Percentiles rank a stretch among this genome's conserved stretches.
Evolutionary conservation across 2,113 vertebrate species (phyloP).

Genomic region (Alexandromys fortis): DNA sequence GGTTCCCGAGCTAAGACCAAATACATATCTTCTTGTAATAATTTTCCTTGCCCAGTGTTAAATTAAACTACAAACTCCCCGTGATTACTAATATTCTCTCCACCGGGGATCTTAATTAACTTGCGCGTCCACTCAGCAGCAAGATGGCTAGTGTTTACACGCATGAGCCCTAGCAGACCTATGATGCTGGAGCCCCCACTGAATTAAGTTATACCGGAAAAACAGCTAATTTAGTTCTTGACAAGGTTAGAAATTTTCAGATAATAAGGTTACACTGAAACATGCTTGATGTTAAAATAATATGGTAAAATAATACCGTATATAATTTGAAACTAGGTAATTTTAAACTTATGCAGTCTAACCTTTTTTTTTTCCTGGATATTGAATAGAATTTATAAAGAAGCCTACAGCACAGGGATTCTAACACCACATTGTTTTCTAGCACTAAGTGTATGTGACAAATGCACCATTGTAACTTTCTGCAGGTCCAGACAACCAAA

Average conservation of each 20-base stretch:
- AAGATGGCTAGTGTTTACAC: background rate
- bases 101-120: conserved; percentile 24
- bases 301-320: background rate
- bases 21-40: background rate
- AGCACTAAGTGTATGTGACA: background rate
- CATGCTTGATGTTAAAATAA: conserved; percentile 12
- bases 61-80: conserved; percentile 10
- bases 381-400: conserved; percentile 3
- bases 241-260: conserved; percentile 44
- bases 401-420: background rate
- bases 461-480: background rate
- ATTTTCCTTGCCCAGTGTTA: conserved; percentile 20
- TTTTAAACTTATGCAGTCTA: conserved; percentile 40
- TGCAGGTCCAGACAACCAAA: background rate
- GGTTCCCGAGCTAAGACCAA: conserved; percentile 42
- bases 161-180: background rate
- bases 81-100: conserved; percentile 6
- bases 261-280: background rate
- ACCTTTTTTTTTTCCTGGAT: background rate
- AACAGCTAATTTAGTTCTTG: conserved; percentile 15
- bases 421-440: background rate
- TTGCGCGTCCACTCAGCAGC: background rate
- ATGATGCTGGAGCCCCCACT: background rate
- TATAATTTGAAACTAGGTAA: conserved; percentile 5
- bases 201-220: background rate